Base-by-base conservation (phyloP, 30 jellyfish, hydroid and myxozoan genomes). In the Turritopsis dohrnii region DNA sequence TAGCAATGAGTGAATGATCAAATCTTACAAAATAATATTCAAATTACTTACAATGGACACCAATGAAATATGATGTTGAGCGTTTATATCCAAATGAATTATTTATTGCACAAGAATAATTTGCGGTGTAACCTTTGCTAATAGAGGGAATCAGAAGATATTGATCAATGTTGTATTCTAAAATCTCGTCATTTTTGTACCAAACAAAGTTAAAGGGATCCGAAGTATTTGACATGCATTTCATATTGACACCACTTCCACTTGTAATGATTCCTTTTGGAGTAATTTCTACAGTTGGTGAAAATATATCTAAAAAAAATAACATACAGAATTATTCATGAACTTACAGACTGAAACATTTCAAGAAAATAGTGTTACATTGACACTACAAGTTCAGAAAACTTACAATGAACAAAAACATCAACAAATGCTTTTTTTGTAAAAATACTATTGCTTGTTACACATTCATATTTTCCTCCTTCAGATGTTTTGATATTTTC, bases 381-480 rank as follows among this genome's bases (percentile, higher is more conserved):
- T n/a, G n/a, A n/a, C n/a, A n/a, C 60, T 3, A 41, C 9, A 41
- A 41, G 60, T 41, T 13, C 13, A 41, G 13, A 41, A 27, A 69
- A 7, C 77, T 69, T 69, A 69, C 77, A 1, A 69, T 69, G 31
- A 69, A 69, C 30, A 9, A 17, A 21, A n/a, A 69, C 31, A 27
- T 69, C 30, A 23, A 69, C 31, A 23, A n/a, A n/a, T 27, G 8
- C 22, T 26, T 18, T 77, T 7, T 29, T 77, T 29, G 25, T 23
- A 18, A 18, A 60, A 77, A 60, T 28, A n/a, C 71, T 26, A 52
- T 77, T 77, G 30, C 30, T 29, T 18, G 72, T 60, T 21, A 77
- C 23, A 77, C 85, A 77, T 30, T 77, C 71, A 60, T 77, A 77
- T 26, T 9, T 9, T n/a, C 85, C 85, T 24, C 71, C 66, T 29